phyloP scores from a whole-genome alignment of 2,113 vertebrate genomes.

The Paradisaea rubra region DNA sequence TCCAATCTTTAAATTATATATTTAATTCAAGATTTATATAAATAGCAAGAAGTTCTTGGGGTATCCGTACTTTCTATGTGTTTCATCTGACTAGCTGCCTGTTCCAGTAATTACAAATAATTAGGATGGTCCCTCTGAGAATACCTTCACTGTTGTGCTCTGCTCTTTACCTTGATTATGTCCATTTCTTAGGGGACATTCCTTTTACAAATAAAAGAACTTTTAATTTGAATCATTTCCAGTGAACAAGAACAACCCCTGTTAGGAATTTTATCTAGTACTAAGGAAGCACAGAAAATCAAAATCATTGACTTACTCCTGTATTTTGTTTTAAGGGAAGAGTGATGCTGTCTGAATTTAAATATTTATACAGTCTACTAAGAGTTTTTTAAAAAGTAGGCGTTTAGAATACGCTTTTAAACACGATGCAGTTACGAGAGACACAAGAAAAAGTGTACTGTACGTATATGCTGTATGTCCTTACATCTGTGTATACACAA shows the following conservation, averaged over 20 bases:
- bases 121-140: not conserved
- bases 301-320: not conserved
- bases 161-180: not conserved
- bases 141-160: not conserved
- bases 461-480: accelerated
- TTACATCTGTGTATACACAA: not conserved
- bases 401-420: not conserved
- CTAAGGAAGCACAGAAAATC: not conserved
- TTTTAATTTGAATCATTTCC: not conserved
- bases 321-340: not conserved
- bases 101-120: constrained; percentile 33
- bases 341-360: not conserved
- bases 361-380: not conserved
- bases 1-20: not conserved
- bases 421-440: not conserved
- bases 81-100: not conserved
- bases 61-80: not conserved
- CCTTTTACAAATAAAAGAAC: not conserved
- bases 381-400: not conserved
- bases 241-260: not conserved
- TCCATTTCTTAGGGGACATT: not conserved
- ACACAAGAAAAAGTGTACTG: not conserved
- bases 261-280: not conserved
- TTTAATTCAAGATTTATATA: not conserved
- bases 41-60: not conserved